Conservation (phyloP, 1,140 invertebrate genomes). For the Listronotus bonariensis region DNA sequence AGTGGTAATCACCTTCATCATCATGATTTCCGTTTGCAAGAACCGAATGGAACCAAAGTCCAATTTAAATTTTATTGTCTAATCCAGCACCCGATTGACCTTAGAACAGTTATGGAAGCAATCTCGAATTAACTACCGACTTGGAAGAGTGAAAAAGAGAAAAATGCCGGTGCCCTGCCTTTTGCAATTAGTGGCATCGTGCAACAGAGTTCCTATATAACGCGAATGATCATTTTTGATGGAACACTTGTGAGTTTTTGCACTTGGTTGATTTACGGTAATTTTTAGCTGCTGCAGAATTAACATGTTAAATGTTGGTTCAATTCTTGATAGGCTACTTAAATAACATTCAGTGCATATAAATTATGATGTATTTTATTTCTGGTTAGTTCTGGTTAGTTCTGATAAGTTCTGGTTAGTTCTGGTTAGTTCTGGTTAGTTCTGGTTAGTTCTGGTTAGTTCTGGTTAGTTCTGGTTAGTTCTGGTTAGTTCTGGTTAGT, state of each 20-base stretch:
- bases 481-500: too few relatives aligned
- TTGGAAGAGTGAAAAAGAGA: conserved; percentile 14
- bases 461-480: too few relatives aligned
- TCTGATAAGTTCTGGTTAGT: too few relatives aligned
- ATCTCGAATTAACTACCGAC: conserved; percentile 38
- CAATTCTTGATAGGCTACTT: too few relatives aligned
- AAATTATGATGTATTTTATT: too few relatives aligned
- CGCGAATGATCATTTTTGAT: conserved; percentile 29
- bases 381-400: too few relatives aligned
- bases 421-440: too few relatives aligned
- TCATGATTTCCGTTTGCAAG: neutral
- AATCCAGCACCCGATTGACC: conserved; percentile 28
- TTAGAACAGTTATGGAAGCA: conserved; percentile 35
- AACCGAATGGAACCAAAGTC: neutral
- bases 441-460: too few relatives aligned
- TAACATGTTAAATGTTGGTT: too few relatives aligned
- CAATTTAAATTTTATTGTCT: conserved; percentile 39
- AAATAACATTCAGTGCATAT: too few relatives aligned
- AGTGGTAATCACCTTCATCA: neutral
- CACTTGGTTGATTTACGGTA: neutral
- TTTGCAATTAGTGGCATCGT: conserved; percentile 36
- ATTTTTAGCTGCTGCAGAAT: too few relatives aligned
- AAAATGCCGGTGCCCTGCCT: conserved; percentile 30
- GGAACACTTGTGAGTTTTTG: conserved; percentile 12
- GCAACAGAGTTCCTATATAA: conserved; percentile 35